Percentiles rank a stretch among this genome's conserved stretches.
These are phyloP conservation scores for Bombus affinis DNA, from an alignment of 1,140 invertebrate species.

Conservation along the genomic window DNA sequence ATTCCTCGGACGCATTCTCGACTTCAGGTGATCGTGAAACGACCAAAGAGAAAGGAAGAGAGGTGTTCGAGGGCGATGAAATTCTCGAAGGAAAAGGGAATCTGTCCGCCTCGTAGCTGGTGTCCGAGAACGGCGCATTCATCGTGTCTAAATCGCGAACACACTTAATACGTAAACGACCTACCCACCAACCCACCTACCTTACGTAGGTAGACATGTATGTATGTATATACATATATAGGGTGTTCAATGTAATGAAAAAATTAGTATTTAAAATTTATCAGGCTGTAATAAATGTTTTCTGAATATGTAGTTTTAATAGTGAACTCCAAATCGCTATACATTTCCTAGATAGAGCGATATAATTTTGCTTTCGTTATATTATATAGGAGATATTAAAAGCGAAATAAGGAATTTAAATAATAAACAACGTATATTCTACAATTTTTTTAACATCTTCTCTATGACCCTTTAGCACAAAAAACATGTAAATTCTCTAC, in stretches of 20 bases:
- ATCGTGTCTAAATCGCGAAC: slow-evolving; percentile 5
- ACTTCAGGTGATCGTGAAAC: neutral
- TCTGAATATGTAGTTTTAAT: no score
- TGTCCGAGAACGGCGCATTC: neutral
- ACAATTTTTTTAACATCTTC: no score
- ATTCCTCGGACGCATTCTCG: neutral
- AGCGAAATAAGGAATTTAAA: no score
- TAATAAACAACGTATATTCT: no score
- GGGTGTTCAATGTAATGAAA: neutral
- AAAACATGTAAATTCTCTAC: no score
- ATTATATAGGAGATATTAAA: no score
- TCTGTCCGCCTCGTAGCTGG: neutral
- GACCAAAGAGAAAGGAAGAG: neutral
- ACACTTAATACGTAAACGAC: slow-evolving; percentile 50
- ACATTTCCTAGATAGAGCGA: no score
- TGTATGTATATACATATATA: neutral
- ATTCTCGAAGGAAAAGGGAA: slow-evolving; percentile 20
- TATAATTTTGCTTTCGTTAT: no score
- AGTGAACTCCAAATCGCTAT: no score
- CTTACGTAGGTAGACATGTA: slow-evolving; percentile 24
- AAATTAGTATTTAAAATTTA: no score
- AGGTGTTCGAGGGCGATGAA: slow-evolving; percentile 25
- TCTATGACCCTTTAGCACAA: no score
- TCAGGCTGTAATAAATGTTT: no score
- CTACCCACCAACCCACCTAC: slow-evolving; percentile 46